Conservation (phyloP, 2,888 invertebrate genomes). For the Calameuta idolon region DNA sequence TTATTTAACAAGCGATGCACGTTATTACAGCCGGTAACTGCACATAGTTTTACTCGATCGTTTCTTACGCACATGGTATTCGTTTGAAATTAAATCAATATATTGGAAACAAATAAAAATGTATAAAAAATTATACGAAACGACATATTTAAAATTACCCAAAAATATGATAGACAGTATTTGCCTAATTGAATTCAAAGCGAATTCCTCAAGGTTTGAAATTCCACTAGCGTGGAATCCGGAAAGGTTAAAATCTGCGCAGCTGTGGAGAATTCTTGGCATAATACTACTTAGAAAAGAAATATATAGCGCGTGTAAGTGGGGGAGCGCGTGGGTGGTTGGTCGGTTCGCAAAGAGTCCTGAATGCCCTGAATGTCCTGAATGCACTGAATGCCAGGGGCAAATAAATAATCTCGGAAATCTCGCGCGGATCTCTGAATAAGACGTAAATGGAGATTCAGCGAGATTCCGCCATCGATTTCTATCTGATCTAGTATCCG, state of each 20-base stretch:
- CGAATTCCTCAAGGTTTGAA: background rate
- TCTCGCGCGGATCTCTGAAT: slow-evolving; percentile 47
- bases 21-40: too few relatives aligned
- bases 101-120: background rate
- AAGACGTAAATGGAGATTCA: slow-evolving; percentile 53
- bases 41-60: background rate
- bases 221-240: slow-evolving; percentile 42
- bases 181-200: background rate
- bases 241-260: slow-evolving; percentile 34
- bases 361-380: slow-evolving; percentile 10
- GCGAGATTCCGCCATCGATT: slow-evolving; percentile 46
- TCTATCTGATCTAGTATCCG: slow-evolving; percentile 43
- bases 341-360: background rate
- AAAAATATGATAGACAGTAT: background rate
- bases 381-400: slow-evolving; percentile 8
- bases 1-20: too few relatives aligned
- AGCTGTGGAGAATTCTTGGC: slow-evolving; percentile 46
- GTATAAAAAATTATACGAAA: background rate
- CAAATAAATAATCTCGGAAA: slow-evolving; percentile 50
- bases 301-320: slow-evolving; percentile 6
- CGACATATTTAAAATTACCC: background rate
- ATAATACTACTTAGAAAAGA: slow-evolving; percentile 32
- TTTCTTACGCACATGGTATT: background rate
- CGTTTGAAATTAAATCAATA: background rate
- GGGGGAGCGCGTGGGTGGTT: slow-evolving; percentile 16